These are phyloP conservation scores for Mythimna pallens DNA, from an alignment of 2,888 invertebrate genomes.

Conservation along the genomic window DNA sequence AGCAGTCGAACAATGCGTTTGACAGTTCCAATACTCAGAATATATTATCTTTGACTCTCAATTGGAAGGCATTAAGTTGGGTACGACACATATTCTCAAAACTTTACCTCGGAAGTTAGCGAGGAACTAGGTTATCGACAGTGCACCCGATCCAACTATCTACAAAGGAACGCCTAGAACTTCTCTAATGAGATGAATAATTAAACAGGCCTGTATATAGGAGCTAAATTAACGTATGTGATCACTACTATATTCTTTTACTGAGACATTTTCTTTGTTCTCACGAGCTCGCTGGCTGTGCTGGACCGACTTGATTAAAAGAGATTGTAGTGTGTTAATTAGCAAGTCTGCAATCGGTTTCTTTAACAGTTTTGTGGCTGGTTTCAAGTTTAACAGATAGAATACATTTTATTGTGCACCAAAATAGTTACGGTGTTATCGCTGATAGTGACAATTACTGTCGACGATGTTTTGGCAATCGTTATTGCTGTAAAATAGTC, in stretches of 20 bases:
- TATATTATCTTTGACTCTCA: constrained; percentile 76
- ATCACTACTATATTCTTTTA: constrained; percentile 44
- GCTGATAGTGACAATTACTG: no score
- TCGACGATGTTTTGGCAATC: no score
- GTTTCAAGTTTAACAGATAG: constrained; percentile 1
- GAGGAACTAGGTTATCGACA: constrained; percentile 84
- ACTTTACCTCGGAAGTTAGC: constrained; percentile 74
- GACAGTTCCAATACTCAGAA: constrained; percentile 64
- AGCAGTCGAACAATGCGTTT: constrained; percentile 60
- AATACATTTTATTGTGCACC: no score
- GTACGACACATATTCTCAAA: constrained; percentile 80
- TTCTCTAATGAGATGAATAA: constrained; percentile 89
- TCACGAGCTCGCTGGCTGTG: background rate
- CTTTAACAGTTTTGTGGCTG: constrained; percentile 8
- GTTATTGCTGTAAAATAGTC: no score
- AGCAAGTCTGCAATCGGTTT: constrained; percentile 24
- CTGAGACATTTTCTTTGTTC: constrained; percentile 48
- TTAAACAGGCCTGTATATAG: constrained; percentile 80
- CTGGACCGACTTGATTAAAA: constrained; percentile 37
- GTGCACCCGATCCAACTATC: constrained; percentile 78
- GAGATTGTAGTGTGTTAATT: constrained; percentile 39
- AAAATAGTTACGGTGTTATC: no score
- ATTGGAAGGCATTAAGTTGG: constrained; percentile 76
- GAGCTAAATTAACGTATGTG: constrained; percentile 64
- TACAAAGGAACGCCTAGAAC: constrained; percentile 84